Percentiles rank a stretch among this genome's conserved stretches.
Evolutionary conservation across 2,113 vertebrate species (phyloP).

Genomic region (Myotis lucifugus): DNA sequence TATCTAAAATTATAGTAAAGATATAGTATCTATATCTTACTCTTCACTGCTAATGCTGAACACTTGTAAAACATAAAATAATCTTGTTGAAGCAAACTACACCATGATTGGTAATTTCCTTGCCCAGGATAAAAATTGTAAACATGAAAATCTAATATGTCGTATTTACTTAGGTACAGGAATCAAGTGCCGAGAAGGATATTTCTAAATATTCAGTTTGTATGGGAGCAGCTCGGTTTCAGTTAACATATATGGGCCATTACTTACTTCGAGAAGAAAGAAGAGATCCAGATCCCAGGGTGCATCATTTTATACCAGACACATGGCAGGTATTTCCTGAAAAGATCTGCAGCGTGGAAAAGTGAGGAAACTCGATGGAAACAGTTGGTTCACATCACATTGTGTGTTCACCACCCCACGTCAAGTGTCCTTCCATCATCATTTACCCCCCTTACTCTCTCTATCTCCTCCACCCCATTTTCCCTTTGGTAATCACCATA

Average conservation of each 20-base stretch:
- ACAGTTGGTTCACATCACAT: background rate
- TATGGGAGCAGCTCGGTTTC: conserved; percentile 80
- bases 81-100: background rate
- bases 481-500: too few relatives aligned
- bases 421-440: too few relatives aligned
- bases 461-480: too few relatives aligned
- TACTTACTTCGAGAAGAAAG: conserved; percentile 82
- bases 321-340: conserved; percentile 81
- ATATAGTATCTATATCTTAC: too few relatives aligned
- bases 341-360: background rate
- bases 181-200: background rate
- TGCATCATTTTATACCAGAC: conserved; percentile 83
- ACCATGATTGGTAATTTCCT: background rate
- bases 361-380: background rate
- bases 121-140: background rate
- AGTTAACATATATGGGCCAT: conserved; percentile 80
- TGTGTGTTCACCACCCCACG: background rate
- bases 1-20: too few relatives aligned
- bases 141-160: background rate
- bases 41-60: background rate
- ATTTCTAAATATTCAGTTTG: conserved; percentile 26
- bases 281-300: conserved; percentile 80
- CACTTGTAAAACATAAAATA: background rate
- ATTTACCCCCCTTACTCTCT: too few relatives aligned
- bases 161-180: background rate